Evolutionary conservation across 64 coral and sea anemone species (phyloP), one percentile per base, ranked within the genome.

Genomic region (Montipora sp.): DNA sequence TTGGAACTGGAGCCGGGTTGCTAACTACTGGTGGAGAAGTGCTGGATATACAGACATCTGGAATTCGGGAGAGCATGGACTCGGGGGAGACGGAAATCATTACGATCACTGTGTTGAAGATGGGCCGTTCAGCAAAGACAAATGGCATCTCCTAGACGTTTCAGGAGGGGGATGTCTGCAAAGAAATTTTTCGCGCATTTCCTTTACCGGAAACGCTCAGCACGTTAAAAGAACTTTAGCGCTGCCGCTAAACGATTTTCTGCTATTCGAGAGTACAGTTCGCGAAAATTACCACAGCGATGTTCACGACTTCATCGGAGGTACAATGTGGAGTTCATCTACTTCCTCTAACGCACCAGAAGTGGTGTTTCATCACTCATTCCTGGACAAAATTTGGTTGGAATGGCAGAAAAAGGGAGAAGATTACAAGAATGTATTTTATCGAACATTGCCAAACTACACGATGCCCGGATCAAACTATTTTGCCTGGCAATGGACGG

Each of bases 1-100:
- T 51, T 98, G 97, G 97, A 59, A 96, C 89, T 98, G 97, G 97
- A 80, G 87, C 43, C 91, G 83, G 84, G 96, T 86, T 5, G 97
- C 93, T 9, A 8, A 73, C 15, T 68, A 87, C 27, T 82, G 87
- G 63, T 96, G 79, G 78, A 88, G 92, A 57, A 45, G 60, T 18
- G 71, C 83, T 77, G 58, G 87, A 49, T 80, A 88, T 23, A 66
- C 68, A 20, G 97, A 96, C 78, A 59, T 98, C 14, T 98, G 94
- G 94, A 73, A 78, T 21, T 89, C 94, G 24, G 94, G 84, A 3
- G 21, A 43, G 3, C 94, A 94, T 46, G 94, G 91, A 0, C 55
- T 98, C 11, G 96, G 96, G 12, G 94, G 96, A 2, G 83, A 98
- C 50, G 96, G 96, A 7, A 84, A 78, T 12, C 8, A 9, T 11